Percentiles rank a stretch among this genome's conserved stretches.
phyloP scores from a whole-genome alignment of 2,888 invertebrate genomes.

The Boloria selene region DNA sequence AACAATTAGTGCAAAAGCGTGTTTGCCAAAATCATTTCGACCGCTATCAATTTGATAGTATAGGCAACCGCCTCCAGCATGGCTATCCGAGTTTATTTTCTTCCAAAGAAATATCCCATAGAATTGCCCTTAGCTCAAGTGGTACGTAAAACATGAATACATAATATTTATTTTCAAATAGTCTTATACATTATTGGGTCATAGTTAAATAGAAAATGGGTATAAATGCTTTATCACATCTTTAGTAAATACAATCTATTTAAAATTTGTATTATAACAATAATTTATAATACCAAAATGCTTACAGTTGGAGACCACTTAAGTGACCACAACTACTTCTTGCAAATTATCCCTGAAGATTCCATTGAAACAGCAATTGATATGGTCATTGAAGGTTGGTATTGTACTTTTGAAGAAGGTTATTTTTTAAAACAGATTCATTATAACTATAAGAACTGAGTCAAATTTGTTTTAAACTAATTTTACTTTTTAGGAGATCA shows the following conservation, averaged over 20 bases:
- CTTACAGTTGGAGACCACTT: background rate
- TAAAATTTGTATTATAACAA: background rate
- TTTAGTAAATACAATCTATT: background rate
- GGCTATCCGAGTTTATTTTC: background rate
- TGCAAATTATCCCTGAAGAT: background rate
- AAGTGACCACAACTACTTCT: background rate
- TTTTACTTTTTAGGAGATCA: no score
- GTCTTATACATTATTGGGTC: background rate
- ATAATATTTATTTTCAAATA: background rate
- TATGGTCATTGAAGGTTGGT: background rate
- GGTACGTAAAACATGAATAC: background rate
- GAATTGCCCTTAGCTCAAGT: background rate
- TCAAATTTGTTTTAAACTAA: no score
- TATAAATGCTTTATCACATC: background rate
- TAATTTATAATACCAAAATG: background rate
- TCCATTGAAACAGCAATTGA: background rate
- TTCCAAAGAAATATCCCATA: background rate
- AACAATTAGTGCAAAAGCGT: background rate
- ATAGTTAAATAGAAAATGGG: background rate
- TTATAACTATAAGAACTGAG: no score
- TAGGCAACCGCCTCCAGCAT: background rate
- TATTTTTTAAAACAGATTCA: no score
- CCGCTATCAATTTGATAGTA: background rate
- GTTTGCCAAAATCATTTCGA: background rate
- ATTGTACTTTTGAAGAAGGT: no score